Percentiles rank a stretch among this genome's conserved stretches.
phyloP scores from a whole-genome alignment of 2,888 invertebrate species.

The Buathra laborator region DNA sequence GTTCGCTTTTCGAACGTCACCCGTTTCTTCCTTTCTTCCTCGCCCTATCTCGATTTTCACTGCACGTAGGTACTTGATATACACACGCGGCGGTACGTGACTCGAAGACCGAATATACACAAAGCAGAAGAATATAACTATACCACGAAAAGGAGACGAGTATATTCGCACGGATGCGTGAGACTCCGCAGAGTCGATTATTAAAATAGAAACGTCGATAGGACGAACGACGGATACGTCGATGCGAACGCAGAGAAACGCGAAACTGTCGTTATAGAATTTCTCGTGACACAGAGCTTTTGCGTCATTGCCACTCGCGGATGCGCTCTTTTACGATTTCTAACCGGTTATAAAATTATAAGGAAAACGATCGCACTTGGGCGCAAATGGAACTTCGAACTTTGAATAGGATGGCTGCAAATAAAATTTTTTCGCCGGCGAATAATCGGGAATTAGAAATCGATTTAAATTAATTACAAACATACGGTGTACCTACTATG shows the following conservation, averaged over 20 bases:
- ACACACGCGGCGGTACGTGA: conserved; percentile 59
- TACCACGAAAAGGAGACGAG: conserved; percentile 3
- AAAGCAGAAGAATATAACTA: conserved; percentile 5
- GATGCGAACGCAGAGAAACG: background rate
- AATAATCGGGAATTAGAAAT: no score
- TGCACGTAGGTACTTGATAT: conserved; percentile 63
- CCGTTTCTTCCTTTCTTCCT: conserved; percentile 48
- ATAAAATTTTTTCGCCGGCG: no score
- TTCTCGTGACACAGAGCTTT: background rate
- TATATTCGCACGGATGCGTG: conserved; percentile 34
- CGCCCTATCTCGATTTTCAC: conserved; percentile 53
- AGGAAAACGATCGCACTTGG: no score
- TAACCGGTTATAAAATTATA: no score
- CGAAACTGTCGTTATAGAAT: background rate
- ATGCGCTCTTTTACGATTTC: background rate
- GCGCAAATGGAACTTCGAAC: no score
- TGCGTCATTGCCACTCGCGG: background rate
- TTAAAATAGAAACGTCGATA: conserved; percentile 36
- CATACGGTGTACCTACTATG: no score
- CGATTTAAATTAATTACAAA: no score
- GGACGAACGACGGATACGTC: background rate
- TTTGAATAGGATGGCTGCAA: no score
- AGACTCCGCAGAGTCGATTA: conserved; percentile 17
- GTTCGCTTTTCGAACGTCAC: conserved; percentile 41
- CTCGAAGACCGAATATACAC: conserved; percentile 43